These are phyloP conservation scores for Acleris emargana DNA, from an alignment of 2,888 invertebrate species.

Conservation along the genomic window DNA sequence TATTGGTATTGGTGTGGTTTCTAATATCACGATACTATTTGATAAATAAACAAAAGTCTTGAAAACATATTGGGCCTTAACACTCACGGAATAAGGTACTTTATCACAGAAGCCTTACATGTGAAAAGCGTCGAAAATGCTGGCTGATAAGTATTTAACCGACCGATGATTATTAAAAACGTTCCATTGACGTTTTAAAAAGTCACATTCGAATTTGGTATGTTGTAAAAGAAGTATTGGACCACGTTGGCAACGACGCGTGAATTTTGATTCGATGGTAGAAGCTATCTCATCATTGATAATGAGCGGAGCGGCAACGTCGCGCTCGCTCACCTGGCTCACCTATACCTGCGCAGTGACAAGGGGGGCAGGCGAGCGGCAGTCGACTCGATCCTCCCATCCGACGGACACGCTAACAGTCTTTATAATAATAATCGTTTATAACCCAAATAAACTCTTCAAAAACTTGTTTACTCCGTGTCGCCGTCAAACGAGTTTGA, in stretches of 20 bases:
- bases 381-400: slow-evolving; percentile 72
- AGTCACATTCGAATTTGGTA: slow-evolving; percentile 42
- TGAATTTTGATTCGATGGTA: slow-evolving; percentile 66
- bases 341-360: slow-evolving; percentile 79
- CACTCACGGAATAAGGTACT: neutral
- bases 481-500: slow-evolving; percentile 13
- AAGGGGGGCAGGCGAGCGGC: slow-evolving; percentile 72
- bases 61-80: neutral
- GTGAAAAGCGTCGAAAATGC: slow-evolving; percentile 30
- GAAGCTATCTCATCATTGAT: slow-evolving; percentile 79
- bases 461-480: slow-evolving; percentile 18
- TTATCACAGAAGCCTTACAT: neutral
- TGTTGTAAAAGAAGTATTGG: slow-evolving; percentile 56
- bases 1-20: slow-evolving; percentile 31
- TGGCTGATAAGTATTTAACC: slow-evolving; percentile 12
- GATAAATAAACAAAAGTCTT: slow-evolving; percentile 16
- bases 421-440: slow-evolving; percentile 49
- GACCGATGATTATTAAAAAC: slow-evolving; percentile 22
- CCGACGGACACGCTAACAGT: slow-evolving; percentile 63
- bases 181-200: slow-evolving; percentile 55
- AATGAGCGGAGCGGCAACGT: slow-evolving; percentile 81
- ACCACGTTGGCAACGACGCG: slow-evolving; percentile 62
- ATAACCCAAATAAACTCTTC: slow-evolving; percentile 53
- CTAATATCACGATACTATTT: slow-evolving; percentile 29
- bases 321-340: slow-evolving; percentile 75